Conservation (phyloP, 2,797 vertebrate species). For the Lindbergichthys nudifrons region DNA sequence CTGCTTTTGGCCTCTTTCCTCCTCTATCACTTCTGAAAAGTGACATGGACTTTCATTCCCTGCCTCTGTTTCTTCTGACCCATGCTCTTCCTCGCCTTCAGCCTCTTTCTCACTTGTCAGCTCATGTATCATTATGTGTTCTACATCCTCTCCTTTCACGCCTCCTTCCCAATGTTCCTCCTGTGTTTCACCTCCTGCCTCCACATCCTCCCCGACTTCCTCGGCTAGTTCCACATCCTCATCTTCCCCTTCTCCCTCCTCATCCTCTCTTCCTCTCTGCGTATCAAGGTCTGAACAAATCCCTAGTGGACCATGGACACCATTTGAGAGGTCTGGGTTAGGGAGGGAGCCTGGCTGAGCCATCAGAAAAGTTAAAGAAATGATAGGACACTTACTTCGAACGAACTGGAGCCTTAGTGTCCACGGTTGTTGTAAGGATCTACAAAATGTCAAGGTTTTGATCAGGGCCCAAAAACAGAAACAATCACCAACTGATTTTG, state of each 20-base stretch:
- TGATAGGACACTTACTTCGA: slow-evolving; percentile 20
- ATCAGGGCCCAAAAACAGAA: background rate
- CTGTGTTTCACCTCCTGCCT: background rate
- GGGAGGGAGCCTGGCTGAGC: slow-evolving; percentile 65
- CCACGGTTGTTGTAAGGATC: background rate
- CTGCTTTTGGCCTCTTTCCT: background rate
- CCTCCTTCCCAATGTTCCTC: slow-evolving; percentile 1
- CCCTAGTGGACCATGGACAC: slow-evolving; percentile 46
- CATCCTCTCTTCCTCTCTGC: slow-evolving; percentile 36
- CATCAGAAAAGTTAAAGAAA: slow-evolving; percentile 59
- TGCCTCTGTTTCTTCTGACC: background rate
- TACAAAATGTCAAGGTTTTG: background rate
- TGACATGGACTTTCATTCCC: background rate
- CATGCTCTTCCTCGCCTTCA: background rate
- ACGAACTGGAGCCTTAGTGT: background rate
- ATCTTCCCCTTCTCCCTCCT: slow-evolving; percentile 62
- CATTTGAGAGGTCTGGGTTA: slow-evolving; percentile 67
- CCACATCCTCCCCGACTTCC: slow-evolving; percentile 71
- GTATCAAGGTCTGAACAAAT: slow-evolving; percentile 60
- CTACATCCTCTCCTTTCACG: slow-evolving; percentile 16
- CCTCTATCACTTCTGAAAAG: background rate
- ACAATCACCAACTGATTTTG: background rate
- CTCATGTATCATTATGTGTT: slow-evolving; percentile 1
- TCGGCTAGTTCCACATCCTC: slow-evolving; percentile 81
- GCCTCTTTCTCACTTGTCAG: slow-evolving; percentile 1